These are phyloP conservation scores for Clarias fuscus DNA, from an alignment of 2,797 vertebrate species.

Conservation along the genomic window DNA sequence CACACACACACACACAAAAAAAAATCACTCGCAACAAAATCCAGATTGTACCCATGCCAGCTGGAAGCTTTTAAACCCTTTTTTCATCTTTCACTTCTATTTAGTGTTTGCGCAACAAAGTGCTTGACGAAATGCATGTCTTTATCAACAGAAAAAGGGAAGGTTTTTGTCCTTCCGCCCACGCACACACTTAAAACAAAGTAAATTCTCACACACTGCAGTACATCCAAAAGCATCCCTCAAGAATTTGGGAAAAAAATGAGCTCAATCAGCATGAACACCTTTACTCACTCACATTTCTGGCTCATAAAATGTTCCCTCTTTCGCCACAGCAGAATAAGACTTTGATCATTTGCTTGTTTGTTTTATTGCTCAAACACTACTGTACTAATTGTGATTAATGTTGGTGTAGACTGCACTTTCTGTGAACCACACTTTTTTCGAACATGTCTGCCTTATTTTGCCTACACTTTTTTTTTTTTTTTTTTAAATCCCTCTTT, in stretches of 20 bases:
- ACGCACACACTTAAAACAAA: constrained; percentile 54
- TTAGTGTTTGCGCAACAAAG: constrained; percentile 64
- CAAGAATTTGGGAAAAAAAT: not conserved
- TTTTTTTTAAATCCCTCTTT: constrained; percentile 41
- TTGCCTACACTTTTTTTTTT: constrained; percentile 52
- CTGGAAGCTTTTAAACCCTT: constrained; percentile 56
- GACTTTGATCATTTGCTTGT: not conserved
- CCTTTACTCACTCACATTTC: not conserved
- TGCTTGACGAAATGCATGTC: constrained; percentile 66
- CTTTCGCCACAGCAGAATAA: not conserved
- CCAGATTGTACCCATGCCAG: constrained; percentile 31
- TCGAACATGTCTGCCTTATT: constrained; percentile 57
- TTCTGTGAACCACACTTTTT: constrained; percentile 63
- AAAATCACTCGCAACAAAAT: not conserved
- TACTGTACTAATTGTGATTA: constrained; percentile 17
- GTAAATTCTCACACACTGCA: constrained; percentile 54
- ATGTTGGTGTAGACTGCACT: constrained; percentile 36
- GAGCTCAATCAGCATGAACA: not conserved
- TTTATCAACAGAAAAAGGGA: constrained; percentile 63
- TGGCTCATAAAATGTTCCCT: not conserved
- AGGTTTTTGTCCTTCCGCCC: constrained; percentile 65
- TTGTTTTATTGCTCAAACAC: constrained; percentile 14
- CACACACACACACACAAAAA: not conserved
- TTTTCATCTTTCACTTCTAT: constrained; percentile 58
- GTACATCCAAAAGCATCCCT: constrained; percentile 58